Conservation (phyloP, 2,797 vertebrate species). For the Anguilla anguilla region DNA sequence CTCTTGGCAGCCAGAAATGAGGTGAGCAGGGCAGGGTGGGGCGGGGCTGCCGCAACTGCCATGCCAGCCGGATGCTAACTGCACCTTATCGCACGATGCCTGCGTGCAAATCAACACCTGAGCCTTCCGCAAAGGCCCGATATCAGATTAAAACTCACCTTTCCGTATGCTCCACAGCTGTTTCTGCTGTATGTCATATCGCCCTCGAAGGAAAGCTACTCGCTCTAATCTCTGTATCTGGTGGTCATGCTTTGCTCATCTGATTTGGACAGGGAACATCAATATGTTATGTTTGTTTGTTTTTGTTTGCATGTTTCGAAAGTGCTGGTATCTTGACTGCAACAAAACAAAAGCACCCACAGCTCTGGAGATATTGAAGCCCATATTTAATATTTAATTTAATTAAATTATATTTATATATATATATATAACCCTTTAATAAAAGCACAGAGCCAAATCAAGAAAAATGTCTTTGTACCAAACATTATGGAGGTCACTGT, state of each 20-base stretch:
- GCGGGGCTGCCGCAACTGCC: not conserved
- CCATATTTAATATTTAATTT: not conserved
- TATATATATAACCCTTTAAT: too few species aligned
- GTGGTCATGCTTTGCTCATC: constrained; percentile 14
- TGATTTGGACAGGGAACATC: constrained; percentile 20
- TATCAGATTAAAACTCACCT: constrained; percentile 9
- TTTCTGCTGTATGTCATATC: not conserved
- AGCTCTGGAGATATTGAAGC: not conserved
- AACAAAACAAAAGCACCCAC: not conserved
- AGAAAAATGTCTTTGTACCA: too few species aligned
- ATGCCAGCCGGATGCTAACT: constrained; percentile 9
- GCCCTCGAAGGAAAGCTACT: not conserved
- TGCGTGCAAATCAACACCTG: constrained; percentile 23
- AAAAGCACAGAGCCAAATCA: too few species aligned
- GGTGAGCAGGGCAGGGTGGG: not conserved
- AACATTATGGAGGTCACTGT: too few species aligned
- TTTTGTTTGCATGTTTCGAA: not conserved
- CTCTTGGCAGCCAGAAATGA: not conserved
- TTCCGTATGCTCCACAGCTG: not conserved
- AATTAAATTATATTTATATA: too few species aligned
- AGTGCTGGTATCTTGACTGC: not conserved
- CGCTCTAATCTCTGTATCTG: constrained; percentile 17
- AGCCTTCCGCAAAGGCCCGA: not conserved
- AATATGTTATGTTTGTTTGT: not conserved
- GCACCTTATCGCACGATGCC: constrained; percentile 18